These are phyloP conservation scores for Halesus radiatus DNA, from an alignment of 1,140 invertebrate species.

Conservation along the genomic window DNA sequence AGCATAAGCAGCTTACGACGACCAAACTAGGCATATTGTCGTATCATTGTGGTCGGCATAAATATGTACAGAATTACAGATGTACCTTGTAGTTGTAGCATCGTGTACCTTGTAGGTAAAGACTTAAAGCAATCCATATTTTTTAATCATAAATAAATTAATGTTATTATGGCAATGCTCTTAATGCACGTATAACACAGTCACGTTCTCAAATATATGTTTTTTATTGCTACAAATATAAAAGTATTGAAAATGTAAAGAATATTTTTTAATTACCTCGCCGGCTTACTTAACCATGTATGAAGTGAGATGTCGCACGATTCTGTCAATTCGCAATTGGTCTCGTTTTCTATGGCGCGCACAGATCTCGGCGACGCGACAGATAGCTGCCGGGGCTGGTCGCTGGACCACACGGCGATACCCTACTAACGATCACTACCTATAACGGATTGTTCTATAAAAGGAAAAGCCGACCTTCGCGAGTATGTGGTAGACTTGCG, in stretches of 20 bases:
- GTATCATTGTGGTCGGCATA: no score
- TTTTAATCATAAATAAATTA: no score
- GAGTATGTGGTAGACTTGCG: slow-evolving; percentile 43
- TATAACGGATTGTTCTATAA: slow-evolving; percentile 55
- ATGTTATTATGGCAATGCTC: no score
- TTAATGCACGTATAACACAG: no score
- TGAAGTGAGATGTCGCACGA: background rate
- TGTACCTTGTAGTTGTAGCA: no score
- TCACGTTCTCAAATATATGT: no score
- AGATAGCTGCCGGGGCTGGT: background rate
- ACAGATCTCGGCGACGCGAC: background rate
- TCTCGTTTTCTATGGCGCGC: background rate
- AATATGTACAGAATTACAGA: no score
- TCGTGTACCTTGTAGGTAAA: no score
- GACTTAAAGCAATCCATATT: no score
- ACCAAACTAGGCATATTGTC: no score
- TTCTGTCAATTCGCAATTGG: background rate
- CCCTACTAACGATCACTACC: slow-evolving; percentile 40
- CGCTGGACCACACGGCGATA: background rate
- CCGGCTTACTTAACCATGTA: background rate
- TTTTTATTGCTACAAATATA: background rate
- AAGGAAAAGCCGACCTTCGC: slow-evolving; percentile 58
- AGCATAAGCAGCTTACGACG: no score
- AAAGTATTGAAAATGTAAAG: background rate
- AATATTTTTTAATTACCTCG: background rate